These are phyloP conservation scores for Mythimna impura DNA, from an alignment of 2,888 invertebrate genomes.

Conservation along the genomic window DNA sequence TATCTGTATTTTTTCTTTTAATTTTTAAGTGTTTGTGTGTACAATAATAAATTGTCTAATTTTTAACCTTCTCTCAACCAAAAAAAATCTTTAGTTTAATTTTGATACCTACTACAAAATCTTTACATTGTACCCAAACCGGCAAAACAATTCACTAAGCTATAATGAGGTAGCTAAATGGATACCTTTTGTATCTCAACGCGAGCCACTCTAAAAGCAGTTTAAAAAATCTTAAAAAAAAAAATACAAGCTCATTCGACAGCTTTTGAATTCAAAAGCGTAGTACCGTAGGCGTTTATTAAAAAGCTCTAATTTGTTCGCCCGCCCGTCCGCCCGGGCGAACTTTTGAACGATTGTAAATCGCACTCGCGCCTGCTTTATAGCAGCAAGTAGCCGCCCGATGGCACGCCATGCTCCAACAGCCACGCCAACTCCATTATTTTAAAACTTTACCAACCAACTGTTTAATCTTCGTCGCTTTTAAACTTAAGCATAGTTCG, in stretches of 20 bases:
- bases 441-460: slow-evolving; percentile 67
- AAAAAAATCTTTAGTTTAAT: background rate
- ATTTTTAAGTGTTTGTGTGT: background rate
- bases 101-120: background rate
- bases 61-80: background rate
- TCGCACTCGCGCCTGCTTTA: slow-evolving; percentile 77
- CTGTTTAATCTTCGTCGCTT: slow-evolving; percentile 64
- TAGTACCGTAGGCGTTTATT: slow-evolving; percentile 68
- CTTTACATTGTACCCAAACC: background rate
- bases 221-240: slow-evolving; percentile 1
- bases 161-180: background rate
- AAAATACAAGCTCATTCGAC: slow-evolving; percentile 22
- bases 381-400: slow-evolving; percentile 70
- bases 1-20: too few species aligned
- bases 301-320: slow-evolving; percentile 74
- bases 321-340: slow-evolving; percentile 61
- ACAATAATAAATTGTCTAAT: background rate
- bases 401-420: slow-evolving; percentile 62
- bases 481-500: slow-evolving; percentile 53
- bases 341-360: slow-evolving; percentile 84
- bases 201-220: background rate
- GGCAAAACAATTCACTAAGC: background rate
- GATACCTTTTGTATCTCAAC: background rate
- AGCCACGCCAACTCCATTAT: slow-evolving; percentile 64
- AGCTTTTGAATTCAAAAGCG: slow-evolving; percentile 47